phyloP scores from a whole-genome alignment of 35 echinoderm and acorn worm genomes.

The Heliocidaris tuberculata region DNA sequence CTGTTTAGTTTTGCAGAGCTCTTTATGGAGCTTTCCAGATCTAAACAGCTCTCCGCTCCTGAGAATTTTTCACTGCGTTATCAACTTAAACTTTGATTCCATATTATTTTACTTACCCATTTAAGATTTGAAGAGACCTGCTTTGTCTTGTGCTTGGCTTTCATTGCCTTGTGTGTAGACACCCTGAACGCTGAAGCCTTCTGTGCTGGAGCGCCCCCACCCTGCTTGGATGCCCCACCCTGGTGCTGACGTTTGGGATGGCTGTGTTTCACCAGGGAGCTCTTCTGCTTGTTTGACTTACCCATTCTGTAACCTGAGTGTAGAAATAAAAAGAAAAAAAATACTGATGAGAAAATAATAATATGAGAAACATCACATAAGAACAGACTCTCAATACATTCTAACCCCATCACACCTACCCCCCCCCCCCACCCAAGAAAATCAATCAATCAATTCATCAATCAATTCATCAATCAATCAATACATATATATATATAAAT shows the following conservation, averaged over 20 bases:
- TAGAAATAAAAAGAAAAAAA: not conserved
- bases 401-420: too few relatives aligned
- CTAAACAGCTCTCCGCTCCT: too few relatives aligned
- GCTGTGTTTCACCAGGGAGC: constrained; percentile 43
- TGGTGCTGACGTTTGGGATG: not conserved
- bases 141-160: constrained; percentile 67
- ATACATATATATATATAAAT: too few relatives aligned
- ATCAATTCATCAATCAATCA: too few relatives aligned
- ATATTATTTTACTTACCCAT: constrained; percentile 47
- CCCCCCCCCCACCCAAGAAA: too few relatives aligned
- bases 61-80: too few relatives aligned
- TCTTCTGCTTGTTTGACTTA: constrained; percentile 58
- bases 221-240: constrained; percentile 5
- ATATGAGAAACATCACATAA: too few relatives aligned
- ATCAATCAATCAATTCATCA: too few relatives aligned
- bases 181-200: constrained; percentile 53
- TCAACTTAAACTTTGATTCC: too few relatives aligned
- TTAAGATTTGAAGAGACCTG: constrained; percentile 59
- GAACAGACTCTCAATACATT: too few relatives aligned
- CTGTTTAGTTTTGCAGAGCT: too few relatives aligned
- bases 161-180: constrained; percentile 55
- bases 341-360: not conserved
- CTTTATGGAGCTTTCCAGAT: too few relatives aligned
- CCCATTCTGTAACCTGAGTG: constrained; percentile 34
- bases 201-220: not conserved